Evolutionary conservation across 1,140 invertebrate species (phyloP).

Genomic region (Drosophila jambulina): DNA sequence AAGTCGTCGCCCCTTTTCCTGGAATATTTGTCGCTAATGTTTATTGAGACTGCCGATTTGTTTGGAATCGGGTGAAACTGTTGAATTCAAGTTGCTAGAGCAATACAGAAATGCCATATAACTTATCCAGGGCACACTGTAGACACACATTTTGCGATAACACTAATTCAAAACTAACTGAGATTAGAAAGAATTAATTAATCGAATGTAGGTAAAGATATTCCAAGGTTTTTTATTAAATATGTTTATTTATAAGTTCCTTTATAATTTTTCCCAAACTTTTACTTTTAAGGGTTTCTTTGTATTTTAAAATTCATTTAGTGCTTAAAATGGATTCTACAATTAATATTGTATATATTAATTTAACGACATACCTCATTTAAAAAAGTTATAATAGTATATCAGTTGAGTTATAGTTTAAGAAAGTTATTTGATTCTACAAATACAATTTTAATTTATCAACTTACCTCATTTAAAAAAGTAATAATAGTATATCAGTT

Average conservation of each 20-base stretch:
- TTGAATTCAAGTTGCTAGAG: not conserved
- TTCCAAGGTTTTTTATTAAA: too few species aligned
- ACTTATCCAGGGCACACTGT: not conserved
- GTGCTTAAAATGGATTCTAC: too few species aligned
- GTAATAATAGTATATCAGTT: too few species aligned
- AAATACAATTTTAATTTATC: too few species aligned
- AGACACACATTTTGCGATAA: not conserved
- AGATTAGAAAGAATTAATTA: not conserved
- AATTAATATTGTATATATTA: too few species aligned
- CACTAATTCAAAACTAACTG: not conserved
- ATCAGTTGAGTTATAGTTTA: too few species aligned
- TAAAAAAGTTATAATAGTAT: too few species aligned
- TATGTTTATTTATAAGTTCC: not conserved
- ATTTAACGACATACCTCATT: too few species aligned
- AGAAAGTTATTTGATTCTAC: too few species aligned
- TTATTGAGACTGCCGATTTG: slow-evolving; percentile 17
- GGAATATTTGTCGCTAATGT: slow-evolving; percentile 17
- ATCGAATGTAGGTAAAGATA: not conserved
- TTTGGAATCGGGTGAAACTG: slow-evolving; percentile 18
- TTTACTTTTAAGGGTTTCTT: too few species aligned
- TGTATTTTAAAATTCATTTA: too few species aligned
- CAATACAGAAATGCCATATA: not conserved
- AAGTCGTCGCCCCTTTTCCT: slow-evolving; percentile 20
- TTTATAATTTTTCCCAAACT: not conserved
- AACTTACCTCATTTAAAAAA: too few species aligned